Conservation (phyloP, 2,797 vertebrate species). For the Synaphobranchus kaupii region DNA sequence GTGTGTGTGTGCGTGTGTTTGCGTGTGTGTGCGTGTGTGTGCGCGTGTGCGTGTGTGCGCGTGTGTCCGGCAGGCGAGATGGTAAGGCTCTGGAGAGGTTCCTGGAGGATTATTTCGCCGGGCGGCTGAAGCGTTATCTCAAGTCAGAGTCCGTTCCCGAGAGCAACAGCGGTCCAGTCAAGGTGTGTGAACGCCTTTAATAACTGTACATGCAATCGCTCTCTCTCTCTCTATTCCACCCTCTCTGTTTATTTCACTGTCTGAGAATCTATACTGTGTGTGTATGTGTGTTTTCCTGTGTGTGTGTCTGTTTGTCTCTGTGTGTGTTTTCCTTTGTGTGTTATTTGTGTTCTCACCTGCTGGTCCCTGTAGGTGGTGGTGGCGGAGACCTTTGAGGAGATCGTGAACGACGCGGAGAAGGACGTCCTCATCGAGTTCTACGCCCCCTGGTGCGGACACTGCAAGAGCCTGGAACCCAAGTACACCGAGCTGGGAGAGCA, state of each 20-base stretch:
- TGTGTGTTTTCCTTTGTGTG: not conserved
- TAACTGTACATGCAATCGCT: not conserved
- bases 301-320: not conserved
- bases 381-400: constrained; percentile 59
- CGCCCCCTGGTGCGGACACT: constrained; percentile 60
- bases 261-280: not conserved
- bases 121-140: constrained; percentile 54
- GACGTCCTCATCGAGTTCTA: constrained; percentile 62
- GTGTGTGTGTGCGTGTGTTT: not conserved
- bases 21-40: not conserved
- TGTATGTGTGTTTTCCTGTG: not conserved
- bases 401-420: constrained; percentile 55
- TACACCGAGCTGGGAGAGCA: constrained; percentile 52
- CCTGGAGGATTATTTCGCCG: constrained; percentile 58
- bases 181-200: constrained; percentile 43
- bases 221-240: not conserved
- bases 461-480: constrained; percentile 61
- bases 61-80: constrained; percentile 37
- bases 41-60: not conserved
- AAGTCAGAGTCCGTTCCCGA: constrained; percentile 59
- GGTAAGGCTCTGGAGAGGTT: constrained; percentile 61
- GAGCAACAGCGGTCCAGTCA: constrained; percentile 55
- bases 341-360: not conserved
- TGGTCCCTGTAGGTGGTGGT: constrained; percentile 55
- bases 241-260: not conserved